These are phyloP conservation scores for Ia io DNA, from an alignment of 2,113 vertebrate species.

Conservation along the genomic window DNA sequence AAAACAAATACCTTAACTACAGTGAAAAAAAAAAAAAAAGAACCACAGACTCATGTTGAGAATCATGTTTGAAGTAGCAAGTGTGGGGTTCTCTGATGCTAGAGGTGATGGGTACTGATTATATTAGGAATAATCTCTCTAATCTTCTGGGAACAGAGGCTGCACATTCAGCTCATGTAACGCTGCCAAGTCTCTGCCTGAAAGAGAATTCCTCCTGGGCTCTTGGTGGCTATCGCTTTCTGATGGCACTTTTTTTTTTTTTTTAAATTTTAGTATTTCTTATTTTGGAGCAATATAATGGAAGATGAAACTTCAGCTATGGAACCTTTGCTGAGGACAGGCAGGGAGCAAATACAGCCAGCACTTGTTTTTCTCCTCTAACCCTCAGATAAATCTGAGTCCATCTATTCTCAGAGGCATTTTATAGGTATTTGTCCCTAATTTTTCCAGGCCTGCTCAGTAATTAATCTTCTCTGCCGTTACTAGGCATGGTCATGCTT, in stretches of 20 bases:
- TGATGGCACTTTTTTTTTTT: not conserved
- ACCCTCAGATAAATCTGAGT: not conserved
- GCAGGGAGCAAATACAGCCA: not conserved
- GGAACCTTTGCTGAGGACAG: not conserved
- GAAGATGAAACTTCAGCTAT: not conserved
- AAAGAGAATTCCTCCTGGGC: not conserved
- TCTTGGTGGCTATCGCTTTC: not conserved
- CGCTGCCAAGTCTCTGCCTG: not conserved
- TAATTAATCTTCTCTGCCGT: not conserved
- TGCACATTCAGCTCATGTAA: not conserved
- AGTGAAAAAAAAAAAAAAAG: not conserved
- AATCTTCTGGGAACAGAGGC: not conserved
- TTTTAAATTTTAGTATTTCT: not conserved
- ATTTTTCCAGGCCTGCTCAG: not conserved
- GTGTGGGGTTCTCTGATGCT: not conserved
- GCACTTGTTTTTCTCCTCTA: not conserved
- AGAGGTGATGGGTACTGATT: not conserved
- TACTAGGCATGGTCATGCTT: not conserved
- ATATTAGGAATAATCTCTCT: not conserved
- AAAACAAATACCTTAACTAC: not conserved
- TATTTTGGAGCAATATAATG: not conserved
- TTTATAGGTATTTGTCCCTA: not conserved
- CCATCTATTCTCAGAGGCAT: not conserved
- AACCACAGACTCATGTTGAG: not conserved
- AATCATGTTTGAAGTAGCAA: not conserved